phyloP scores from a whole-genome alignment of 2,113 vertebrate genomes.

The Atherinomorus stipes region DNA sequence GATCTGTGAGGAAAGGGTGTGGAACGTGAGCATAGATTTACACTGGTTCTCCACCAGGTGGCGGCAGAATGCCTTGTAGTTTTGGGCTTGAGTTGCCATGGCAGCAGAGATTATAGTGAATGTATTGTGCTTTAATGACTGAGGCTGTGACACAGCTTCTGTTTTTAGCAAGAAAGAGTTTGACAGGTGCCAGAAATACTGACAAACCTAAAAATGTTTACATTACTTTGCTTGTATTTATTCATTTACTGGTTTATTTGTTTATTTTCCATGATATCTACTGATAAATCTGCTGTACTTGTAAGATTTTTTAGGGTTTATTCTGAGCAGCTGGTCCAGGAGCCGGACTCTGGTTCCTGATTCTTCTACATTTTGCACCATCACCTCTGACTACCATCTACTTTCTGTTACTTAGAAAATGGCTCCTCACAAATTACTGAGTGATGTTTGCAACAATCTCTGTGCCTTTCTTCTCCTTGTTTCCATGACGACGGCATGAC shows the following conservation, averaged over 20 bases:
- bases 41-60: constrained; percentile 78
- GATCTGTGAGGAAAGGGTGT: constrained; percentile 81
- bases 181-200: background rate
- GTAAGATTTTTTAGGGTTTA: background rate
- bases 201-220: too few relatives aligned
- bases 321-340: background rate
- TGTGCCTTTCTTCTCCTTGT: constrained; percentile 82
- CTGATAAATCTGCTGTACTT: background rate
- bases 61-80: constrained; percentile 44
- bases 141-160: constrained; percentile 20
- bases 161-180: constrained; percentile 18
- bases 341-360: background rate
- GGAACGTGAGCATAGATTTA: too few relatives aligned
- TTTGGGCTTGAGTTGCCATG: constrained; percentile 54
- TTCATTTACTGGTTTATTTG: too few relatives aligned
- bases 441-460: constrained; percentile 79
- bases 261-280: background rate
- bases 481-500: constrained; percentile 85
- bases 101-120: constrained; percentile 55
- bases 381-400: constrained; percentile 55
- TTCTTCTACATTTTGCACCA: constrained; percentile 43
- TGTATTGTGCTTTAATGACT: constrained; percentile 52
- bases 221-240: too few relatives aligned
- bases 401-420: constrained; percentile 78
- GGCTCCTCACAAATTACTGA: constrained; percentile 79